These are phyloP conservation scores for Heteromurus nitidus DNA, from an alignment of 2,888 invertebrate genomes.

Conservation along the genomic window DNA sequence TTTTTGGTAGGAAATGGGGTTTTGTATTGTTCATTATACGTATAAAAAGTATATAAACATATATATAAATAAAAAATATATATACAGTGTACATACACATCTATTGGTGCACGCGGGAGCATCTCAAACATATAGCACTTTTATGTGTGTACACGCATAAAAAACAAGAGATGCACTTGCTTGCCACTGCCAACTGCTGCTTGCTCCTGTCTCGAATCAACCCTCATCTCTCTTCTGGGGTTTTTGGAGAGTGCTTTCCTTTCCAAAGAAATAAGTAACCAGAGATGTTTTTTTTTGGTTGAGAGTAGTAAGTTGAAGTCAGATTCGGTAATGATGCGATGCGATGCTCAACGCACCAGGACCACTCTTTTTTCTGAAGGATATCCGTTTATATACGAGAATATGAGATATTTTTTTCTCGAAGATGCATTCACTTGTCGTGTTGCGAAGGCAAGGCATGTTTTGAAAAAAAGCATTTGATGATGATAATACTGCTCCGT, in stretches of 20 bases:
- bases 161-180: slow-evolving; percentile 47
- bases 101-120: no score
- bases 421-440: not conserved
- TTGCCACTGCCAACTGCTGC: no score
- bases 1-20: no score
- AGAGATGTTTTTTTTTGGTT: slow-evolving; percentile 17
- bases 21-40: no score
- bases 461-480: not conserved
- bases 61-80: no score
- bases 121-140: no score
- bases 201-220: slow-evolving; percentile 60
- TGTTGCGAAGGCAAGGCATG: not conserved
- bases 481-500: slow-evolving; percentile 8
- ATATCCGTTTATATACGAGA: not conserved
- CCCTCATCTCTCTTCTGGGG: slow-evolving; percentile 52
- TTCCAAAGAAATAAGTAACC: not conserved
- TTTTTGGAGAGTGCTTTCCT: slow-evolving; percentile 41
- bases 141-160: no score
- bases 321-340: slow-evolving; percentile 17
- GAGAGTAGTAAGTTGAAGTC: not conserved
- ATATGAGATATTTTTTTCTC: not conserved
- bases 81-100: no score
- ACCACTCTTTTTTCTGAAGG: slow-evolving; percentile 1
- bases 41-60: no score
- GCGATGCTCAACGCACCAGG: slow-evolving; percentile 1